Conservation (phyloP, 2,113 vertebrate genomes). For the Mionectes macconnelli region DNA sequence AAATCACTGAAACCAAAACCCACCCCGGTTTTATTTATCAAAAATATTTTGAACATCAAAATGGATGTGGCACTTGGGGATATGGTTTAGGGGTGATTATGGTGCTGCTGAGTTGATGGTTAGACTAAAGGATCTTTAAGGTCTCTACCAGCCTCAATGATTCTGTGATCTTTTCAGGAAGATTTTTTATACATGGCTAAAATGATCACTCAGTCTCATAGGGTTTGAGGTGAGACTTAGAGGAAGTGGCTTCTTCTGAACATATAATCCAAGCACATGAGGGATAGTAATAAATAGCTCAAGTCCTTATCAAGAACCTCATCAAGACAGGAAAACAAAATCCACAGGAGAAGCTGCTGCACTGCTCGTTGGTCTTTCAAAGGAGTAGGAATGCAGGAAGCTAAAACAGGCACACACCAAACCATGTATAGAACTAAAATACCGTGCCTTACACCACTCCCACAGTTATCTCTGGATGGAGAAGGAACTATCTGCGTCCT, state of each 20-base stretch:
- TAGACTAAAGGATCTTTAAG: neutral
- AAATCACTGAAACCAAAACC: neutral
- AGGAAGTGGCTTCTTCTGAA: neutral
- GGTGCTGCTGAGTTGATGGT: neutral
- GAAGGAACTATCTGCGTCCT: neutral
- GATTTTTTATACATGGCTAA: neutral
- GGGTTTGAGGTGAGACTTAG: neutral
- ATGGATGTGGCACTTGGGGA: neutral
- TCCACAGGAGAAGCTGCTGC: neutral
- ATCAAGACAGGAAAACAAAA: neutral
- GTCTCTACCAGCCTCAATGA: neutral
- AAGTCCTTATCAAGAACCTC: neutral
- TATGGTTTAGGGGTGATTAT: neutral
- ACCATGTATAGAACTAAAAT: rapidly evolving
- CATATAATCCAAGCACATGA: neutral
- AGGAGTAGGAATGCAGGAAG: neutral
- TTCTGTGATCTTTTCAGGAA: neutral
- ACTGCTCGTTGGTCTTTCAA: neutral
- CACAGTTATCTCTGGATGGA: neutral
- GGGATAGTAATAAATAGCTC: neutral
- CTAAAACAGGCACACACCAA: neutral
- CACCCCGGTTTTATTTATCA: neutral
- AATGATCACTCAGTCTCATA: neutral
- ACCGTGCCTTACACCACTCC: neutral
- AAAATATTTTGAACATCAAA: neutral